These are phyloP conservation scores for Nycticebus coucang DNA, from an alignment of 2,113 vertebrate genomes.

Conservation along the genomic window DNA sequence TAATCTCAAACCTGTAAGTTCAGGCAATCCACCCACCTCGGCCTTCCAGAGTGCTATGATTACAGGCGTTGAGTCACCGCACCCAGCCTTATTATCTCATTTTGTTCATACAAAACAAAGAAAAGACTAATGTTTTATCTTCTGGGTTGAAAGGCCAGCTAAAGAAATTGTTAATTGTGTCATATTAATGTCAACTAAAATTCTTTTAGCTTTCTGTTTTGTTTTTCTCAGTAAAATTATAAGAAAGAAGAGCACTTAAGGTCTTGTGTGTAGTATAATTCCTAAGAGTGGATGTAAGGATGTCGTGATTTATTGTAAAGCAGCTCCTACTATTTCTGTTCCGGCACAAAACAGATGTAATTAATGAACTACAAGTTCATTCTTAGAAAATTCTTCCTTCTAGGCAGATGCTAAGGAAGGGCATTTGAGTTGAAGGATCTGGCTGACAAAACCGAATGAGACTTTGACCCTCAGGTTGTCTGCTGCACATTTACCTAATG, in stretches of 20 bases:
- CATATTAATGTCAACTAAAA: slow-evolving; percentile 28
- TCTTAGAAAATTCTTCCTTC: background rate
- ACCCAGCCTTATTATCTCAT: background rate
- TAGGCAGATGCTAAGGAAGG: background rate
- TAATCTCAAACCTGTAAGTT: too few species aligned
- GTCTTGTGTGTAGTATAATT: background rate
- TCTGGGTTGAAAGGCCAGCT: slow-evolving; percentile 24
- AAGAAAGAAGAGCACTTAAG: background rate
- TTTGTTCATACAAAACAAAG: background rate
- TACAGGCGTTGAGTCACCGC: too few species aligned
- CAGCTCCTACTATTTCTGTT: background rate
- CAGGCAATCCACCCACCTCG: too few species aligned
- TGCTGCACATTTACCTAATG: background rate
- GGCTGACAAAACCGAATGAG: background rate
- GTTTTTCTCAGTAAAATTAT: slow-evolving; percentile 33
- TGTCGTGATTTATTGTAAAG: background rate
- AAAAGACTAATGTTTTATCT: background rate
- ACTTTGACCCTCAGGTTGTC: background rate
- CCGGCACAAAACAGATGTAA: background rate
- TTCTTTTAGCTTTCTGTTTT: background rate
- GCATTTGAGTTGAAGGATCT: background rate
- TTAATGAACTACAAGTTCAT: background rate
- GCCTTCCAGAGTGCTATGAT: too few species aligned
- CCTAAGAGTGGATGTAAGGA: background rate
- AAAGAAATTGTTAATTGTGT: background rate